These are phyloP conservation scores for Bergia sp. DNA, from an alignment of 92 coral and sea anemone genomes.

Conservation along the genomic window DNA sequence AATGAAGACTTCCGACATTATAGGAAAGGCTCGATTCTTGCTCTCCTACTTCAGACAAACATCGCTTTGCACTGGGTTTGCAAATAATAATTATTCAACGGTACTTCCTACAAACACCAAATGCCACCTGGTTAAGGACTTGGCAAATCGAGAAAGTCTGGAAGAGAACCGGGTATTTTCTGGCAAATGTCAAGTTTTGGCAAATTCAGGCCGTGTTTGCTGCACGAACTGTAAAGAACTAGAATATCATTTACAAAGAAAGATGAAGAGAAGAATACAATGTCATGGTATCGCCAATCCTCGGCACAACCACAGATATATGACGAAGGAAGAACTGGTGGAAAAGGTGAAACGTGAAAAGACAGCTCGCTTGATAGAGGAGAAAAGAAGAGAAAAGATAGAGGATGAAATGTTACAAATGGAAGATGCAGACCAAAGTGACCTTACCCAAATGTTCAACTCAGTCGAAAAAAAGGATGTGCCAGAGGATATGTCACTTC, in stretches of 20 bases:
- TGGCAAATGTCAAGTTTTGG: neutral
- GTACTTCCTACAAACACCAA: neutral
- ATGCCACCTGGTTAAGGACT: neutral
- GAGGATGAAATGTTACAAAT: slow-evolving; percentile 42
- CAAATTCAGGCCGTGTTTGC: slow-evolving; percentile 7
- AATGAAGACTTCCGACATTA: neutral
- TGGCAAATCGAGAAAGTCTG: neutral
- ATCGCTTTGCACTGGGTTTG: neutral
- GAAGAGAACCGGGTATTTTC: slow-evolving; percentile 1
- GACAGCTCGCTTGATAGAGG: neutral
- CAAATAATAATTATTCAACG: neutral
- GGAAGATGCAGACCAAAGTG: slow-evolving; percentile 40
- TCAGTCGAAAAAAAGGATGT: slow-evolving; percentile 10
- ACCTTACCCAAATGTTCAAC: slow-evolving; percentile 27
- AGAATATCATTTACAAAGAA: neutral
- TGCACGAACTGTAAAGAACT: neutral
- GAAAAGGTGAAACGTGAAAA: slow-evolving; percentile 1
- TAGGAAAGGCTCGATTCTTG: neutral
- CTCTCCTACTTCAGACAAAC: neutral
- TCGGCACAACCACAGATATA: slow-evolving; percentile 28
- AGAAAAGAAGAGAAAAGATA: neutral
- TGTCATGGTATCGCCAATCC: neutral
- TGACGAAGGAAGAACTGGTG: slow-evolving; percentile 6
- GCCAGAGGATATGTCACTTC: slow-evolving; percentile 29
- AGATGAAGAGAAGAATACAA: neutral